Evolutionary conservation across 2,113 vertebrate genomes (phyloP).

Genomic region (Craseonycteris thonglongyai): DNA sequence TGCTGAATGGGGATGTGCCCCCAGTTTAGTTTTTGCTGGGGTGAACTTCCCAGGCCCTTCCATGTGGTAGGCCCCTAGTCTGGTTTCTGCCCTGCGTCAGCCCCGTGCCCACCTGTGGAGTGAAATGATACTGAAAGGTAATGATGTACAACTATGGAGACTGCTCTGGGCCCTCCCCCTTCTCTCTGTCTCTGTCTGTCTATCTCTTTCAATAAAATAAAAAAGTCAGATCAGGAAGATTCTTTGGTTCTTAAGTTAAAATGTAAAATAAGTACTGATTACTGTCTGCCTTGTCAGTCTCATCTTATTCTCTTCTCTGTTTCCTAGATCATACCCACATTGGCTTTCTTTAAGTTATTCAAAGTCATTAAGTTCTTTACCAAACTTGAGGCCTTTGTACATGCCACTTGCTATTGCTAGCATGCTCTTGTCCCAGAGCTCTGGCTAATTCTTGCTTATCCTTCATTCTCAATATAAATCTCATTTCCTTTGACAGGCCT

Average conservation of each 20-base stretch:
- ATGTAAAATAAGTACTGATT: background rate
- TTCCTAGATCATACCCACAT: background rate
- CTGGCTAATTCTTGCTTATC: background rate
- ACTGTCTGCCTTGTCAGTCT: background rate
- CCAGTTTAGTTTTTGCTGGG: too few species aligned
- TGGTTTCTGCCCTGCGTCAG: too few species aligned
- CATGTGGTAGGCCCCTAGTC: too few species aligned
- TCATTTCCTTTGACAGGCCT: background rate
- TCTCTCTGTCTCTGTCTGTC: too few species aligned
- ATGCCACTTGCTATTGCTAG: background rate
- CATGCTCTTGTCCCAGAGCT: background rate
- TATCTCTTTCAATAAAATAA: too few species aligned
- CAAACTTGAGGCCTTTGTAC: background rate
- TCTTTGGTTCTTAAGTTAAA: conserved; percentile 18
- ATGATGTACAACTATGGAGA: too few species aligned
- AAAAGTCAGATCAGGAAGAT: background rate
- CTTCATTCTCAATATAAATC: background rate
- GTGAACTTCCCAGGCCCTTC: too few species aligned
- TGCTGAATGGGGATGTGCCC: too few species aligned
- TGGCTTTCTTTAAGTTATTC: background rate
- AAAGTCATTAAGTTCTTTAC: background rate
- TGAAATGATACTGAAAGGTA: too few species aligned
- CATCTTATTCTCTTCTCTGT: background rate
- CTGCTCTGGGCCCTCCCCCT: too few species aligned
- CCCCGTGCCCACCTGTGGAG: too few species aligned